Conservation (phyloP, 2,113 vertebrate genomes). For the Pollimyrus isidori region DNA sequence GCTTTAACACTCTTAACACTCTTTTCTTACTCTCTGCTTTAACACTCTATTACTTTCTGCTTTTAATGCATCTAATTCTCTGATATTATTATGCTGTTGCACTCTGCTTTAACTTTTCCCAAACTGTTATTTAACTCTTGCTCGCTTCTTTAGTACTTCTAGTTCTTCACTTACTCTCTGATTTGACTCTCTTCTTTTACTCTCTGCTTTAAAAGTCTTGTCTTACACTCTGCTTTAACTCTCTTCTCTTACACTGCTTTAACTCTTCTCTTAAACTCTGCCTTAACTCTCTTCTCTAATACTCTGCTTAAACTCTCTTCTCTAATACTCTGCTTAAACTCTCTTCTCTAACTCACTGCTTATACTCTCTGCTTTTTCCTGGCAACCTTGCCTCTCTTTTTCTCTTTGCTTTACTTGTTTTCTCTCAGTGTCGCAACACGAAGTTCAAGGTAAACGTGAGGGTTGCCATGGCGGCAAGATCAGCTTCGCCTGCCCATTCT, state of each 20-base stretch:
- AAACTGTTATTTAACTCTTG: neutral
- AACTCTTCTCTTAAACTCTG: neutral
- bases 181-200: neutral
- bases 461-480: conserved; percentile 58
- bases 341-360: neutral
- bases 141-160: neutral
- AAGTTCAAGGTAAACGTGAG: conserved; percentile 53
- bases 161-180: neutral
- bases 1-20: neutral
- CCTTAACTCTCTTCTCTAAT: too few relatives aligned
- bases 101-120: neutral
- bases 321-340: neutral
- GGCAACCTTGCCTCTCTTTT: neutral
- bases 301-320: too few relatives aligned
- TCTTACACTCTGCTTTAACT: neutral
- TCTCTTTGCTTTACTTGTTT: conserved; percentile 20
- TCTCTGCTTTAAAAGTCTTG: neutral
- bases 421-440: conserved; percentile 14
- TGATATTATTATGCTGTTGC: neutral
- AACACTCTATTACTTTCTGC: neutral
- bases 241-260: too few relatives aligned
- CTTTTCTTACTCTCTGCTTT: neutral
- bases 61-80: neutral
- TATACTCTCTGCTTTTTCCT: neutral
- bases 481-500: conserved; percentile 25